These are phyloP conservation scores for Homarus gammarus DNA, from an alignment of 2,888 invertebrate genomes.

Conservation along the genomic window DNA sequence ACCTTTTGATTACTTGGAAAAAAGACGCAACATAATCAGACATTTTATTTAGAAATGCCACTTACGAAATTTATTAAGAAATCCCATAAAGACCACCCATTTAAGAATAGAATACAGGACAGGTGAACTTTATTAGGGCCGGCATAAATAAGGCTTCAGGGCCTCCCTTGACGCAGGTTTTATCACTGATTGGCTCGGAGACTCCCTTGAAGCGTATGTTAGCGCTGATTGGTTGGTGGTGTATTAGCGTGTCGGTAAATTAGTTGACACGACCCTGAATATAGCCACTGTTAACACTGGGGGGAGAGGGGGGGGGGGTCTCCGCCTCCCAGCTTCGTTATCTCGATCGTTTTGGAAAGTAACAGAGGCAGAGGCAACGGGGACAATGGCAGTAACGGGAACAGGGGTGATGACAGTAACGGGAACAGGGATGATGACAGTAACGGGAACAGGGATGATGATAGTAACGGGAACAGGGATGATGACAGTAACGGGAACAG, in stretches of 20 bases:
- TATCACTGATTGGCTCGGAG: too few relatives aligned
- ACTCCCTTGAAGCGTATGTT: too few relatives aligned
- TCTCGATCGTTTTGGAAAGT: neutral
- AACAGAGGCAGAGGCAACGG: neutral
- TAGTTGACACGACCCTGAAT: neutral
- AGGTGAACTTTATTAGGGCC: too few relatives aligned
- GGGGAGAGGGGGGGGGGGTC: too few relatives aligned
- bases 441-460: neutral
- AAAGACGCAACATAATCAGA: too few relatives aligned
- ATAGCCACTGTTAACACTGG: neutral
- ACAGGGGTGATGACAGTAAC: neutral
- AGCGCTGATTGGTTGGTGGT: neutral
- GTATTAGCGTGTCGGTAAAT: neutral
- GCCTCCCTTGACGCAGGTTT: too few relatives aligned
- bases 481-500: neutral
- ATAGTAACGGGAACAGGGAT: neutral
- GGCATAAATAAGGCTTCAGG: too few relatives aligned
- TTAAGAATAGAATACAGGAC: too few relatives aligned
- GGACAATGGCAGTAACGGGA: neutral
- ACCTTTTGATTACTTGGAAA: too few relatives aligned
- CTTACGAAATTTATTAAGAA: too few relatives aligned
- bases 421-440: neutral
- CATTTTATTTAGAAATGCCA: too few relatives aligned
- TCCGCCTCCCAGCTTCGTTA: neutral
- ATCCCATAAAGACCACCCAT: too few relatives aligned